phyloP scores from a whole-genome alignment of 2,888 invertebrate genomes.

The Argyra leucocephala region DNA sequence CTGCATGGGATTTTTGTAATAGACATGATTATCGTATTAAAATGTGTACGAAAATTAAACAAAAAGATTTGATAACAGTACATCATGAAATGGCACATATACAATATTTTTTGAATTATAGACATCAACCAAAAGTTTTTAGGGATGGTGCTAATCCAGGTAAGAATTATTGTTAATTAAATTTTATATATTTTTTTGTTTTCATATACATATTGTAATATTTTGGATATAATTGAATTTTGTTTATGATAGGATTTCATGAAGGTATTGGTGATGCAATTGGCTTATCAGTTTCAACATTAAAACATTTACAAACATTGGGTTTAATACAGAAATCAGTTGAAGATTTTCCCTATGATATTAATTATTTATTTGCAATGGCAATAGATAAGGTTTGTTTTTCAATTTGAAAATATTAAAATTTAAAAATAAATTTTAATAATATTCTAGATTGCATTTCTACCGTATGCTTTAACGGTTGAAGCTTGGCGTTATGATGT shows the following conservation, averaged over 20 bases:
- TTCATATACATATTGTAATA: not conserved
- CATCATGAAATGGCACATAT: conserved; percentile 91
- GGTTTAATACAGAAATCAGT: conserved; percentile 72
- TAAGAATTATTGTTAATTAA: conserved; percentile 32
- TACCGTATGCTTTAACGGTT: conserved; percentile 74
- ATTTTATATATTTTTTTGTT: too few species aligned
- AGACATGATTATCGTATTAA: conserved; percentile 76
- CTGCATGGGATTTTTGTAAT: conserved; percentile 92
- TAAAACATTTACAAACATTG: conserved; percentile 72
- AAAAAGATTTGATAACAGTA: conserved; percentile 76
- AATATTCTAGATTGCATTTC: conserved; percentile 46
- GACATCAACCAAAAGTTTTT: conserved; percentile 73
- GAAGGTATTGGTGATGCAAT: conserved; percentile 87
- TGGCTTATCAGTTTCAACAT: conserved; percentile 73
- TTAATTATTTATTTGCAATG: conserved; percentile 73
- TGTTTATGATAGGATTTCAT: conserved; percentile 67
- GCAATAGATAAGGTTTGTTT: conserved; percentile 67
- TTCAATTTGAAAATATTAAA: not conserved
- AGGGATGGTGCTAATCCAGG: conserved; percentile 90
- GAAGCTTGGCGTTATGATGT: conserved; percentile 83
- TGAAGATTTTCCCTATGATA: conserved; percentile 71
- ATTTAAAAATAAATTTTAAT: too few species aligned
- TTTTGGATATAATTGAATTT: too few species aligned
- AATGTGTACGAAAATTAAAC: conserved; percentile 76
- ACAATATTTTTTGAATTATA: conserved; percentile 78